Conservation (phyloP, 1,140 invertebrate species). For the Pseudomyrmex pallidus region DNA sequence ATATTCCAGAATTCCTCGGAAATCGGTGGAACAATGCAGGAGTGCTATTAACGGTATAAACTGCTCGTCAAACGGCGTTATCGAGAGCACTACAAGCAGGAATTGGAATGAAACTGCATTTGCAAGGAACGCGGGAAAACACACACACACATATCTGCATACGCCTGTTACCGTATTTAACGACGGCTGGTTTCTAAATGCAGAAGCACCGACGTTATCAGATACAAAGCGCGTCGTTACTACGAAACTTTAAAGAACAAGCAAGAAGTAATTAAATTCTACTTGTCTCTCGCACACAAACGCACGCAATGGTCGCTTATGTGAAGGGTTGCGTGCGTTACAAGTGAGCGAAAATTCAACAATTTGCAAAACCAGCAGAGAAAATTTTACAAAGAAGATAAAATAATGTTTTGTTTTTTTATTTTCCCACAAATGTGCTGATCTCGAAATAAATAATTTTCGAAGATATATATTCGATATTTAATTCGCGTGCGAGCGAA, state of each 20-base stretch:
- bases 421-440: not conserved
- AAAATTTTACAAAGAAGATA: not conserved
- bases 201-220: conserved; percentile 4
- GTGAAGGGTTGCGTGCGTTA: not conserved
- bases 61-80: conserved; percentile 61
- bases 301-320: not conserved
- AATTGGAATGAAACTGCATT: conserved; percentile 53
- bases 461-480: not conserved
- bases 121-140: conserved; percentile 42
- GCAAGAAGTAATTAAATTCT: conserved; percentile 41
- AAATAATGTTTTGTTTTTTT: conserved; percentile 18
- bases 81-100: conserved; percentile 37
- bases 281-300: not conserved
- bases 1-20: conserved; percentile 64
- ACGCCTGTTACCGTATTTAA: conserved; percentile 28
- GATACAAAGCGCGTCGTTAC: conserved; percentile 31
- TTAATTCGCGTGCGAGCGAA: not conserved
- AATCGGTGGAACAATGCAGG: conserved; percentile 54
- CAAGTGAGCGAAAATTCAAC: not conserved
- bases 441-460: not conserved
- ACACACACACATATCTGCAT: not conserved
- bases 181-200: conserved; percentile 28
- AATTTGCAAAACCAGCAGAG: not conserved
- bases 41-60: conserved; percentile 66
- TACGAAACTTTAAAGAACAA: conserved; percentile 27